Base-by-base conservation (phyloP, 2,888 invertebrate species). In the Emesis castigata region DNA sequence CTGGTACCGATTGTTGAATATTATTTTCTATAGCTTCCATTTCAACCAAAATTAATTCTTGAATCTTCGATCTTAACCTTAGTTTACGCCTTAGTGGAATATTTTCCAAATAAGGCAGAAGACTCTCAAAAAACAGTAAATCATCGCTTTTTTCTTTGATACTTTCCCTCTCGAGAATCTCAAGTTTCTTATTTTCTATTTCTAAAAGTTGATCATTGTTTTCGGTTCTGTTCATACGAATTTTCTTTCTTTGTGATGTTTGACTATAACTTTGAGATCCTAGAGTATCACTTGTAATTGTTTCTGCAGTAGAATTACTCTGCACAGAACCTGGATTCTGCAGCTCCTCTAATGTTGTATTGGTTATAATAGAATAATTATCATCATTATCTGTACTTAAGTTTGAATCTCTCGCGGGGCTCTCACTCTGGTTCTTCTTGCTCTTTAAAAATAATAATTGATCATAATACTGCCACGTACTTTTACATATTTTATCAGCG, bases 51-150 rank as follows among this genome's bases (percentile, higher is more conserved):
- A 88, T 87, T 73, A 88, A 76, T 69, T 88, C 87, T 78, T 87
- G 88, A 72, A 88, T 88, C 58, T 86, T 86, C 8, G 86, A 84
- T 61, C 86, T 81, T 11, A 87, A 81, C 58, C 81, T 79, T 34
- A 88, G 80, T 77, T 87, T 87, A 16, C 82, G 79, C 64, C 81
- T 81, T 75, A 81, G 16, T n/a, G 87, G 87, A 48, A 87, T 86
- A 53, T 85, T 81, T 26, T 80, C 77, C 77, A 87, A 75, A 66
- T 86, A 88, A 9, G 88, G 87, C 65, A 88, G 22, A 56, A 88
- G 85, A 77, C 88, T 87, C 72, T 87, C 84, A 79, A 88, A 88
- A 79, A 87, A 88, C 70, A 88, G 77, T 61, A 83, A 73, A 80
- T 87, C 88, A 69, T 87, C 85, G 62, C 79, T 84, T 73, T 82